These are phyloP conservation scores for Mormyrus hasselquistii DNA, from an alignment of 2,797 vertebrate species.

Conservation along the genomic window DNA sequence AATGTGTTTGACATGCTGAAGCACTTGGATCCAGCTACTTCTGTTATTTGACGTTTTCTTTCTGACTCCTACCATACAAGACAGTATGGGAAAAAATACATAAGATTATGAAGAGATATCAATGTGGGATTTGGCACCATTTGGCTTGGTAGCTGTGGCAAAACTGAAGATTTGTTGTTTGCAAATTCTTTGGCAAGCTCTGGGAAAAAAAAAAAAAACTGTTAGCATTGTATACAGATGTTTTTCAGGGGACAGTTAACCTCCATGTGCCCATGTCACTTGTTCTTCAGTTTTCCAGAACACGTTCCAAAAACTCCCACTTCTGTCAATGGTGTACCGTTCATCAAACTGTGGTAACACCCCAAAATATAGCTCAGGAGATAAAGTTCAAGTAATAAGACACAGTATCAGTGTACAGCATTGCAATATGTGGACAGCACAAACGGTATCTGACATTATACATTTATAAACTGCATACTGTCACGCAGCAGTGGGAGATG, in stretches of 20 bases:
- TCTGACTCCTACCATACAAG: constrained; percentile 40
- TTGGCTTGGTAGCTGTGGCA: constrained; percentile 39
- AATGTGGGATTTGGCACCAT: constrained; percentile 40
- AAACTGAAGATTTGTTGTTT: constrained; percentile 4
- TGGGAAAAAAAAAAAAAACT: constrained; percentile 36
- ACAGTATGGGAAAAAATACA: constrained; percentile 39
- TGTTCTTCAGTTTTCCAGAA: constrained; percentile 22
- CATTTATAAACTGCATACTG: neutral
- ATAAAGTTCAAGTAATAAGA: neutral
- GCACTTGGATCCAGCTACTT: constrained; percentile 38
- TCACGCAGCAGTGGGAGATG: neutral
- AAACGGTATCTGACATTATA: neutral
- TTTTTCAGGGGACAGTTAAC: neutral
- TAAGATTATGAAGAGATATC: constrained; percentile 52
- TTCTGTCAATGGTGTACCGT: neutral
- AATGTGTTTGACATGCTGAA: constrained; percentile 23
- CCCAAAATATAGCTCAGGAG: neutral
- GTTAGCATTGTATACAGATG: constrained; percentile 36
- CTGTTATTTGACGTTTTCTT: constrained; percentile 12
- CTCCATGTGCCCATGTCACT: neutral
- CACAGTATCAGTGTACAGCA: neutral
- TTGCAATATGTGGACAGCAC: neutral
- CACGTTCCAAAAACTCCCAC: neutral
- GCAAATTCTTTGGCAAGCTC: constrained; percentile 45
- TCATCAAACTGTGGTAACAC: neutral